Base-by-base conservation (phyloP, 2,113 vertebrate species). In the Colaptes auratus region DNA sequence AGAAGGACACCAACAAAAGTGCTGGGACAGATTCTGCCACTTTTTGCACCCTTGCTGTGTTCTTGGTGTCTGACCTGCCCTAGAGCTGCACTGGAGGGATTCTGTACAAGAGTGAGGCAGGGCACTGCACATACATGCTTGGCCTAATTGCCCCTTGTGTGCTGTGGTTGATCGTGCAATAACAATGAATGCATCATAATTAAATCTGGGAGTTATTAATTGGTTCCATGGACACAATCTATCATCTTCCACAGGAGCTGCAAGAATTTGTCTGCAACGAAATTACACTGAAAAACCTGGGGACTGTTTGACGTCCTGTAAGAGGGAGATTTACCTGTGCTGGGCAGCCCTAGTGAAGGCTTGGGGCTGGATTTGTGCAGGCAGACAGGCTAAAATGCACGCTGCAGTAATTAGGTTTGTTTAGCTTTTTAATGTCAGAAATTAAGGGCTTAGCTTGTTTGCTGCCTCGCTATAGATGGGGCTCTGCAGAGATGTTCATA, bases 121-220 rank as follows among this genome's bases (percentile, higher is more conserved):
- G 79, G 50, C 90, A 65, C 19, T 88, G 76, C 50, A 69, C 81
- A 23, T 67, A 90, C 84, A 30, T 33, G 2, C 50, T 91, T 64
- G 76, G 50, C 92, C 88, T 95, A 95, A 95, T 94, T 95, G 93
- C 59, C 19, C 6, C 1, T 91, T 86, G 86, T 86, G 79, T 65
- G 82, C 88, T 95, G 91, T 83, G 86, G 88, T 94, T 6, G 30
- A 78, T 94, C 94, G 63, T 81, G 90, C 88, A 95, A 90, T 88
- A 96, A 93, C 91, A 95, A 96, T 94, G 82, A 92, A 94, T 86
- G 88, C 82, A 84, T 76, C 79, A 86, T 82, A 95, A 96, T 95
- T 96, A 95, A 93, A 92, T 94, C 73, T 96, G 76, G 63, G 92
- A 88, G 88, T 93, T 96, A 93, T 90, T 94, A 93, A 95, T 95